A percentile compares a stretch with the other conserved stretches of the same genome.
These are phyloP conservation scores for Sepioteuthis lessoniana DNA, from an alignment of 2,888 invertebrate species.

Conservation along the genomic window DNA sequence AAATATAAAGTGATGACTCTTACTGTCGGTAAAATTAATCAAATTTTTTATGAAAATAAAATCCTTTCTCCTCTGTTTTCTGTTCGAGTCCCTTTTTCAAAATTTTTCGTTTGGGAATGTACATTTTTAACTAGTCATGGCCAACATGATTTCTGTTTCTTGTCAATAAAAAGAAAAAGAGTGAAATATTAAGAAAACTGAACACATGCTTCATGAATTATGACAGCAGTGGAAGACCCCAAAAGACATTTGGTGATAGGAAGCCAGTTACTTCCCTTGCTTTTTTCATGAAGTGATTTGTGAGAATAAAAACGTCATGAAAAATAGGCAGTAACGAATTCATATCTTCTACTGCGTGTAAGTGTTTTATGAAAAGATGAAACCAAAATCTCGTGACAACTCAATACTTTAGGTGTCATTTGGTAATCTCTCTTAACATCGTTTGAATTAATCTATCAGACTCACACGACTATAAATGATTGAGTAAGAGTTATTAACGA, in stretches of 20 bases:
- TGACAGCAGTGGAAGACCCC: not conserved
- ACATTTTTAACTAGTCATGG: too few relatives aligned
- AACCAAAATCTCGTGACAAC: not conserved
- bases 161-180: not conserved
- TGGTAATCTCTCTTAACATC: not conserved
- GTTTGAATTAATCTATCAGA: too few relatives aligned
- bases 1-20: too few relatives aligned
- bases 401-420: not conserved
- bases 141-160: not conserved
- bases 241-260: too few relatives aligned
- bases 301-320: not conserved
- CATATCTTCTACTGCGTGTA: not conserved
- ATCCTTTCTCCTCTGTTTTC: too few relatives aligned
- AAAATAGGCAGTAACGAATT: not conserved
- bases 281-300: not conserved
- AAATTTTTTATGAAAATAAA: too few relatives aligned
- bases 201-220: not conserved
- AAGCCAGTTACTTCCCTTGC: slow-evolving; percentile 2
- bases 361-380: not conserved
- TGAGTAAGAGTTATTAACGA: too few relatives aligned
- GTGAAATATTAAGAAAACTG: not conserved
- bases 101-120: too few relatives aligned
- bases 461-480: too few relatives aligned
- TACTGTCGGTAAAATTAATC: too few relatives aligned
- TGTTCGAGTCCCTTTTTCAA: too few relatives aligned